These are phyloP conservation scores for Vidua chalybeata DNA, from an alignment of 2,113 vertebrate genomes.

Conservation along the genomic window DNA sequence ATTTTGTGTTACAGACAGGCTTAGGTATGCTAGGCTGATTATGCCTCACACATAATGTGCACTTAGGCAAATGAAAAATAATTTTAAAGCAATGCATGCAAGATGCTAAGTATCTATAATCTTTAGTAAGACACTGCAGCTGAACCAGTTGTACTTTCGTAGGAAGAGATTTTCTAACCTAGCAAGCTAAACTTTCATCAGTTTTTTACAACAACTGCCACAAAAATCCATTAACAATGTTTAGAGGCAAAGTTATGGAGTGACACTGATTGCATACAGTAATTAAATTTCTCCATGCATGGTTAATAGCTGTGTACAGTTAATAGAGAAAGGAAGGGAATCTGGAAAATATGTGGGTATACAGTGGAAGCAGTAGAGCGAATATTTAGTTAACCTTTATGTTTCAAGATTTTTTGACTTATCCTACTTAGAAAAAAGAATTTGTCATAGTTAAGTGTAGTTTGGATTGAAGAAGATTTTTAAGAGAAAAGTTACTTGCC, in stretches of 20 bases:
- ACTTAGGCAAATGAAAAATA: background rate
- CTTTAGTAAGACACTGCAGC: background rate
- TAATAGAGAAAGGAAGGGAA: background rate
- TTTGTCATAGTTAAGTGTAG: background rate
- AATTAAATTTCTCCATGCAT: slow-evolving; percentile 32
- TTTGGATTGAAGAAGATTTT: background rate
- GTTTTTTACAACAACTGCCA: background rate
- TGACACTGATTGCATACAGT: background rate
- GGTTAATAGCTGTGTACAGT: background rate
- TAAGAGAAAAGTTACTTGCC: background rate
- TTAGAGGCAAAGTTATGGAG: slow-evolving; percentile 9
- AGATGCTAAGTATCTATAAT: background rate
- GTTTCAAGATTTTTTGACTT: background rate
- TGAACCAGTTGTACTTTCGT: background rate
- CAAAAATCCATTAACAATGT: slow-evolving; percentile 6
- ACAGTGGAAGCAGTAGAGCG: background rate
- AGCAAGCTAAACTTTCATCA: background rate
- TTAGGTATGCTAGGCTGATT: background rate
- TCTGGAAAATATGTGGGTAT: background rate
- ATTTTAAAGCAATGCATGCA: background rate
- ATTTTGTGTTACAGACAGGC: background rate
- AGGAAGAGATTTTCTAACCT: background rate
- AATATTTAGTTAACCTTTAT: background rate
- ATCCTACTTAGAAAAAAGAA: background rate
- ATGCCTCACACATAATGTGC: background rate